Evolutionary conservation across 2,888 invertebrate species (phyloP), one percentile per base, ranked within the genome.

Genomic region (Altica lythri): DNA sequence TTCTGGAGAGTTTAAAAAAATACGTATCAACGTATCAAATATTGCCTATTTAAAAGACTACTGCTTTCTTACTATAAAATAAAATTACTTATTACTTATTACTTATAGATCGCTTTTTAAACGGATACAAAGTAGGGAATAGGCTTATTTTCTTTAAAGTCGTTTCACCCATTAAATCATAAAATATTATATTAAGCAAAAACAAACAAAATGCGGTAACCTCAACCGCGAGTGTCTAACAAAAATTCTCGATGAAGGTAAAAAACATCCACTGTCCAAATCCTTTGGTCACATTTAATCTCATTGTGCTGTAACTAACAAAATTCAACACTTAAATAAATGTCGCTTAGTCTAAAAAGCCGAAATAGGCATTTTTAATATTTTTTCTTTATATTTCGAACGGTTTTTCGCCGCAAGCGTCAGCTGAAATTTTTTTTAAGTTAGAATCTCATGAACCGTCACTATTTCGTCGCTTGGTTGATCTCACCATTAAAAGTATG

Each of bases 401-500:
- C 57, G 42, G 54, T 52, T 54, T 49, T 49, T 30, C 44, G 43
- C 53, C 53, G 50, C 42, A 48, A 44, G 46, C 51, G 49, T 49
- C 49, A 48, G 45, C 29, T 17, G 35, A 34, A 30, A 22, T 38
- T 50, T 53, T 49, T 37, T 48, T 35, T 45, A 18, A 32, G 25
- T 46, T 18, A 42, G 48, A 53, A 59, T 53, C 53, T 53, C 50
- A 25, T 59, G 60, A 62, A 62, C 62, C 64, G 61, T 62, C 62
- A 62, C 55, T 37, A 19, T 40, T 22, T 57, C 60, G 52, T 48
- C 52, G 61, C 57, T 62, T 60, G 60, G 55, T 58, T 61, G 59
- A 56, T 38, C 61, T 59, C 59, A 58, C 57, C 59, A 59, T 60
- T 57, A 60, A 59, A 59, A 55, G 60, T 59, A 58, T 62, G 60